phyloP scores from a whole-genome alignment of 2,797 vertebrate genomes.

The Rhinophrynus dorsalis region DNA sequence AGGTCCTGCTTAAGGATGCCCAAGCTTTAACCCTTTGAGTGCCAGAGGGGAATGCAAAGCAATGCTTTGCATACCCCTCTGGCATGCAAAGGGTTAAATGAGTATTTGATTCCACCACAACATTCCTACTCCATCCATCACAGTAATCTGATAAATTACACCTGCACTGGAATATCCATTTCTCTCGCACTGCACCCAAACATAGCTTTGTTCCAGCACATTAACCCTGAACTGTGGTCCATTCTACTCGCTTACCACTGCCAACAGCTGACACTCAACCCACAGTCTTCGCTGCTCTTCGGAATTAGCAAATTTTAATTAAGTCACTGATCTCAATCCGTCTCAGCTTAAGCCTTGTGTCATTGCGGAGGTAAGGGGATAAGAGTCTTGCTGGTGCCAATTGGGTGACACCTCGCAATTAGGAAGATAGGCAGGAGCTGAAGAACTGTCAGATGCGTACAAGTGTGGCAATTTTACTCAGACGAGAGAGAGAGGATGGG shows the following conservation, averaged over 20 bases:
- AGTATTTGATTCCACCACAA: too few relatives aligned
- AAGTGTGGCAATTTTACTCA: slow-evolving; percentile 46
- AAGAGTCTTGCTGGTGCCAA: slow-evolving; percentile 2
- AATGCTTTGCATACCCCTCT: too few relatives aligned
- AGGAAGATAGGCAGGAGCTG: slow-evolving; percentile 38
- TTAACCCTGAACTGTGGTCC: neutral
- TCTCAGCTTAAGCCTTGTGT: slow-evolving; percentile 22
- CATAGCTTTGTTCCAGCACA: neutral
- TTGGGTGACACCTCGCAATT: slow-evolving; percentile 40
- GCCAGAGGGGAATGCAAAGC: too few relatives aligned
- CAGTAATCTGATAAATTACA: slow-evolving; percentile 1
- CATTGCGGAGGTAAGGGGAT: slow-evolving; percentile 4
- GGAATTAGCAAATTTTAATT: slow-evolving; percentile 42
- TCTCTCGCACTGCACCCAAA: slow-evolving; percentile 2
- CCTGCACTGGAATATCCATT: neutral
- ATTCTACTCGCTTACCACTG: too few relatives aligned
- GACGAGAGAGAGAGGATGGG: neutral
- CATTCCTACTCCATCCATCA: too few relatives aligned
- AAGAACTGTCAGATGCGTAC: slow-evolving; percentile 24
- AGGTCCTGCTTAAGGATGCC: too few relatives aligned
- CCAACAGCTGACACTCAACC: too few relatives aligned
- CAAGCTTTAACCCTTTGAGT: too few relatives aligned
- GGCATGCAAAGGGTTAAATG: too few relatives aligned
- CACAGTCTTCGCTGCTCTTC: neutral
- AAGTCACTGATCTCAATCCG: slow-evolving; percentile 37